Conservation (phyloP, 1,140 invertebrate genomes). For the Anadara kagoshimensis region DNA sequence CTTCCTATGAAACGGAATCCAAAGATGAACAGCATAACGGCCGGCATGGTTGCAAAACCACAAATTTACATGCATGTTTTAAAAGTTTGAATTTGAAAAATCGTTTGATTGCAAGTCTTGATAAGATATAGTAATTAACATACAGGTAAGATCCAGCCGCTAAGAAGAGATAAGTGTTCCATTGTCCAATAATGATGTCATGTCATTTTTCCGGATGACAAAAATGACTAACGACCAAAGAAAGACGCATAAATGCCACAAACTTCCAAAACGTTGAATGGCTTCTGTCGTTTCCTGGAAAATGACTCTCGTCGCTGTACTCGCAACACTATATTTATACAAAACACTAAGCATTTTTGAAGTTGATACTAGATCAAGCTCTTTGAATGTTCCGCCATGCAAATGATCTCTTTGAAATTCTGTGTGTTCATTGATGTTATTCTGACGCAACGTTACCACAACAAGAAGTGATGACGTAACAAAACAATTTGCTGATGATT, state of each 20-base stretch:
- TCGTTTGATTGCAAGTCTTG: neutral
- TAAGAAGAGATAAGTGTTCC: constrained; percentile 14
- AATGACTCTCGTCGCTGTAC: constrained; percentile 10
- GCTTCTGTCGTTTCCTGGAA: constrained; percentile 11
- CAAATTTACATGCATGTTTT: neutral
- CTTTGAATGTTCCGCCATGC: too few relatives aligned
- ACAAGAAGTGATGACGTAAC: too few relatives aligned
- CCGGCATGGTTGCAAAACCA: constrained; percentile 1
- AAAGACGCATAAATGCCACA: constrained; percentile 32
- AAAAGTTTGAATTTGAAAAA: neutral
- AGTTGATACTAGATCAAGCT: neutral
- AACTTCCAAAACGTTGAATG: constrained; percentile 17
- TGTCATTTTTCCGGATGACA: neutral
- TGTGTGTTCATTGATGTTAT: too few relatives aligned
- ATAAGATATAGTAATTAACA: neutral
- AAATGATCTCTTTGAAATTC: too few relatives aligned
- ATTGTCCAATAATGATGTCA: neutral
- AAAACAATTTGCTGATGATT: too few relatives aligned
- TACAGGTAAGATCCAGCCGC: neutral
- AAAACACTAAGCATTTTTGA: neutral
- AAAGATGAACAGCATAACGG: constrained; percentile 1
- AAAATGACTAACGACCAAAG: constrained; percentile 25
- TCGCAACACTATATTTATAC: constrained; percentile 14
- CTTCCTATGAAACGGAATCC: constrained; percentile 9
- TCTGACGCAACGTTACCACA: too few relatives aligned